A percentile compares a stretch with the other conserved stretches of the same genome.
Evolutionary conservation across 35 echinoderm and acorn worm species (phyloP).

Genomic region (Holothuria glaberrima): DNA sequence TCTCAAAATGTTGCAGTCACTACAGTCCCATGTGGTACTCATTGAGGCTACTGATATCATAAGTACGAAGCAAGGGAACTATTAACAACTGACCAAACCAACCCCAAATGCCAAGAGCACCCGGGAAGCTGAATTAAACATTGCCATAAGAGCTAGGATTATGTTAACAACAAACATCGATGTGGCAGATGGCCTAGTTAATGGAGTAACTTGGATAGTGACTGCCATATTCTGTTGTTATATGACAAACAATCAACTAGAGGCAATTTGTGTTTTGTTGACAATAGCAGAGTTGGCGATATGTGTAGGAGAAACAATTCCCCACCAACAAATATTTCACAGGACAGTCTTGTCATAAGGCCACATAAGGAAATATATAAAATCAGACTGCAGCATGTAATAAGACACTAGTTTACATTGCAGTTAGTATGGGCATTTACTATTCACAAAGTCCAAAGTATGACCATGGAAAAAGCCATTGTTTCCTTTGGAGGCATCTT

Average conservation of each 20-base stretch:
- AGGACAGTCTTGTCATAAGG: neutral
- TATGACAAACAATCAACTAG: neutral
- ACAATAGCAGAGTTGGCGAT: conserved; percentile 45
- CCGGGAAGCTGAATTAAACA: neutral
- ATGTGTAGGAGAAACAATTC: conserved; percentile 8
- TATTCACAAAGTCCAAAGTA: conserved; percentile 20
- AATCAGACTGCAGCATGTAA: conserved; percentile 5
- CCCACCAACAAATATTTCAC: neutral
- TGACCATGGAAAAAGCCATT: neutral
- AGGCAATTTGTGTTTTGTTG: conserved; percentile 46
- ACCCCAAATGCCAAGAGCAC: neutral
- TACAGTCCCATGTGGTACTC: too few species aligned
- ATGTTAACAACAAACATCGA: neutral
- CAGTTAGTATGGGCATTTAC: conserved; percentile 3
- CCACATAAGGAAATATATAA: conserved; percentile 32
- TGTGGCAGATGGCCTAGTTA: too few species aligned
- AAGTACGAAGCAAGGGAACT: neutral
- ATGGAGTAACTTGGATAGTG: neutral
- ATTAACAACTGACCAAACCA: neutral
- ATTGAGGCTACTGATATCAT: neutral
- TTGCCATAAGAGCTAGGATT: conserved; percentile 40
- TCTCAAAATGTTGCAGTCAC: too few species aligned
- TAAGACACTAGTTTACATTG: conserved; percentile 38
- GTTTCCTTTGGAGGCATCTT: conserved; percentile 1
- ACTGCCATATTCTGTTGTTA: neutral